These are phyloP conservation scores for Chlorodrepanis virens DNA, from an alignment of 2,113 vertebrate genomes.

Conservation along the genomic window DNA sequence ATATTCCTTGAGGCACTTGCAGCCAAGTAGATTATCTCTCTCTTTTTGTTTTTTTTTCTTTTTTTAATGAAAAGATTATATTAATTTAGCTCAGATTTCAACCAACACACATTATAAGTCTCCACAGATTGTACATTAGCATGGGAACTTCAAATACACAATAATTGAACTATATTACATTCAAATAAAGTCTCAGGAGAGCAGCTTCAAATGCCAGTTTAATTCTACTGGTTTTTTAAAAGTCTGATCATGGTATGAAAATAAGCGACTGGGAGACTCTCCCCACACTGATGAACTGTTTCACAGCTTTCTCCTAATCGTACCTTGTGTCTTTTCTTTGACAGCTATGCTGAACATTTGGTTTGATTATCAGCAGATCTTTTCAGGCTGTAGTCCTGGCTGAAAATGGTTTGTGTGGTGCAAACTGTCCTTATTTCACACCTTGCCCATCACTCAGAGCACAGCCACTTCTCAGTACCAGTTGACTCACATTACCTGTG, in stretches of 20 bases:
- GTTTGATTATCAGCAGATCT: not conserved
- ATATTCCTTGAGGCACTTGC: constrained; percentile 48
- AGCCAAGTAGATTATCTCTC: constrained; percentile 46
- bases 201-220: not conserved
- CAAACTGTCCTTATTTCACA: not conserved
- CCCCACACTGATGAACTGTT: not conserved
- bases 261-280: not conserved
- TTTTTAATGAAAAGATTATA: not conserved
- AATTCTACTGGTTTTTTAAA: constrained; percentile 2
- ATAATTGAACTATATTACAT: constrained; percentile 21
- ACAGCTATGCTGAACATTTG: not conserved
- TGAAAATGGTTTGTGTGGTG: not conserved
- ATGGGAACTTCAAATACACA: constrained; percentile 49
- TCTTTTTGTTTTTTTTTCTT: not conserved
- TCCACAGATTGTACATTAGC: constrained; percentile 30
- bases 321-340: not conserved
- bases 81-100: constrained; percentile 64
- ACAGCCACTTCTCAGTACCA: not conserved
- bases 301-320: not conserved
- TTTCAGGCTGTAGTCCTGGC: not conserved
- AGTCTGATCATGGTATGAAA: not conserved
- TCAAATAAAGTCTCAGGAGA: constrained; percentile 23
- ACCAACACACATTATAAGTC: constrained; percentile 46
- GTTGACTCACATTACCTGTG: not conserved
- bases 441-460: not conserved